Base-by-base conservation (phyloP, 1,140 invertebrate species). In the Holcopasites calliopsidis region DNA sequence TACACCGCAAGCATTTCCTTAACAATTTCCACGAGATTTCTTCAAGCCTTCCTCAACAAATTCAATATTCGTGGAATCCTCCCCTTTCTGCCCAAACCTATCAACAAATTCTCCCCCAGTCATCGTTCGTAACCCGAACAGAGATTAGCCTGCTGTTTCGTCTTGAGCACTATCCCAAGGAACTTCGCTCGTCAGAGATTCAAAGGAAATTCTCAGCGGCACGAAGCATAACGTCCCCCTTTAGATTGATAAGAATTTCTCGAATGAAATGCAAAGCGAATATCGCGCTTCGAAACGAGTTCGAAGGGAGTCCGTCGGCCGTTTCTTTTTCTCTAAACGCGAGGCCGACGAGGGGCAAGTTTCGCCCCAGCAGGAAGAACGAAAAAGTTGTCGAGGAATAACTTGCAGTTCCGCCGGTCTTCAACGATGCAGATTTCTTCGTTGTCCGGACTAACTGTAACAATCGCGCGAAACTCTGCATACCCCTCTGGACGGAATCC, bases 241-340 rank as follows among this genome's bases (percentile, higher is more conserved):
- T 42, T 38, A 38, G 68, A 80, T 77, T 80, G 79, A 80, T 82
- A 82, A 82, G 47, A 66, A 80, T 80, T 50, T 80, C 74, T 16
- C 16, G 54, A 72, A 72, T 58, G 42, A 80, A 77, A 80, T 80
- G 78, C 78, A 72, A 76, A 74, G 49, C 38, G 74, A 65, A 31
- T n/a, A 23, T 42, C 52, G 74, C 65, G 71, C 65, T 81, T 55
- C 8, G 13, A 42, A 72, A 72, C 44, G 38, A 80, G 74, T 82
- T 80, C 33, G 33, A 58, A 61, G 58, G 49, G 13, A 72, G 21
- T 23, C 16, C 16, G 42, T 77, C 5, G n/a, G 70, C 23, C 65
- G 60, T 21, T 44, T 64, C 31, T 42, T 38, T 77, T 77, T 33
- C 31, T 18, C n/a, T 2, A 21, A 3, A 10, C 11, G 18, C 33